These are phyloP conservation scores for Macrotis lagotis DNA, from an alignment of 2,113 vertebrate genomes.

Conservation along the genomic window DNA sequence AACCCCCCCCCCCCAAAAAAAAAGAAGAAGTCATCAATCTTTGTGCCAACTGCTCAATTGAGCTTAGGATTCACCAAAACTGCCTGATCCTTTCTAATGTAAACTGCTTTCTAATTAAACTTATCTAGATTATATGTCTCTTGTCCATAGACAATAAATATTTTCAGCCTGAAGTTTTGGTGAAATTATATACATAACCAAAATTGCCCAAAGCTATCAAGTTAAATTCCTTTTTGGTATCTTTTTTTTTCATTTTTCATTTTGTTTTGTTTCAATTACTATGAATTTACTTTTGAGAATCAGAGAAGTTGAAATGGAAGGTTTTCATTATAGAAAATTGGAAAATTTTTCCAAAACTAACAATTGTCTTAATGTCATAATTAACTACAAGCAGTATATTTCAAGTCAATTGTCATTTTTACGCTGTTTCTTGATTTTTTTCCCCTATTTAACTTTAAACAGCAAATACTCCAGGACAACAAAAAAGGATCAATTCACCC, in stretches of 20 bases:
- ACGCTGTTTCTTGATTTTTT: not conserved
- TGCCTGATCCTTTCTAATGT: not conserved
- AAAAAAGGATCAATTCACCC: not conserved
- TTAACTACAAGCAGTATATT: accelerated
- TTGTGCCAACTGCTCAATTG: not conserved
- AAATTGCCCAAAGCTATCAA: accelerated
- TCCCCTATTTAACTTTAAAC: not conserved
- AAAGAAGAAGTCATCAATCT: not conserved
- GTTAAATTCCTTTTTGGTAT: not conserved
- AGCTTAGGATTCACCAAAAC: not conserved
- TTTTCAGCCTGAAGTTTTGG: not conserved
- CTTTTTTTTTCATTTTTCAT: not conserved
- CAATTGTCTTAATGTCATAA: accelerated
- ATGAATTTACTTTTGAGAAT: not conserved
- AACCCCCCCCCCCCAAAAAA: not conserved
- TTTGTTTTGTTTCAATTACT: not conserved
- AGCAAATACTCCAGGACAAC: not conserved
- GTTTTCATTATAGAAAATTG: not conserved
- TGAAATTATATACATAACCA: not conserved
- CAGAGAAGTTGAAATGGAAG: not conserved
- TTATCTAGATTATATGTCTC: not conserved
- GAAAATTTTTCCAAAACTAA: not conserved
- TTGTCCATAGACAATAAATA: not conserved
- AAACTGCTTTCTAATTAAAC: not conserved
- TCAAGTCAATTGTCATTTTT: not conserved